Base-by-base conservation (phyloP, 1,140 invertebrate species). In the Drosophila sproati region DNA sequence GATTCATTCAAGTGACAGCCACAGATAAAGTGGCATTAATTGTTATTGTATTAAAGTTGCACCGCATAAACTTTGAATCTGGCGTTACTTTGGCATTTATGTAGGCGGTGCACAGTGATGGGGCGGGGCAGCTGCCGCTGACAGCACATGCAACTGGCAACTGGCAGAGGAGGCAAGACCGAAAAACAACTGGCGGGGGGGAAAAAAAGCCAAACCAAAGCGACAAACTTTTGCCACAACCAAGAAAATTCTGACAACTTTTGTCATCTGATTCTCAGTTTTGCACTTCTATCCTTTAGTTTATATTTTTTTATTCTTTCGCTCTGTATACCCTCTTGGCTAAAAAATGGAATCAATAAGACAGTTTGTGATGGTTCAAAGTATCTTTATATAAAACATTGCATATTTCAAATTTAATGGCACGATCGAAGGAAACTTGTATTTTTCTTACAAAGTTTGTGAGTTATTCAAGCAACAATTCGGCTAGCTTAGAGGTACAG, bases 211-310 rank as follows among this genome's bases (percentile, higher is more conserved):
- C 70, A 77, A 63, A 69, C 54, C 71, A 68, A 66, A 79, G 70
- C 78, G 75, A 66, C 79, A 87, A 87, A 79, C 66, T 87, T 87
- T 82, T 68, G 72, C 77, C 83, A 61, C 73, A 76, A 48, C 68
- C 61, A 60, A 76, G 73, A 72, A 72, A 48, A 72, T 35, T 68
- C 68, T 66, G 80, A 80, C 83, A 87, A 87, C 83, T 88, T 88
- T 88, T 88, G 83, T 89, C 83, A 88, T 80, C 85, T 80, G 77
- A 70, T 77, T 79, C 57, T 61, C 77, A 72, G 72, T 64, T 75
- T 74, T 73, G 56, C 66, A 77, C 73, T 86, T 73, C 52, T 75
- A 47, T 50, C 12, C 52, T 48, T 55, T 51, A 41, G 35, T 6
- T 43, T 31, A 2, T 5, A 32, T 10, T 31, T 47, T 47, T 41